Evolutionary conservation across 2,888 invertebrate species (phyloP).

Genomic region (Xestia xanthographa): DNA sequence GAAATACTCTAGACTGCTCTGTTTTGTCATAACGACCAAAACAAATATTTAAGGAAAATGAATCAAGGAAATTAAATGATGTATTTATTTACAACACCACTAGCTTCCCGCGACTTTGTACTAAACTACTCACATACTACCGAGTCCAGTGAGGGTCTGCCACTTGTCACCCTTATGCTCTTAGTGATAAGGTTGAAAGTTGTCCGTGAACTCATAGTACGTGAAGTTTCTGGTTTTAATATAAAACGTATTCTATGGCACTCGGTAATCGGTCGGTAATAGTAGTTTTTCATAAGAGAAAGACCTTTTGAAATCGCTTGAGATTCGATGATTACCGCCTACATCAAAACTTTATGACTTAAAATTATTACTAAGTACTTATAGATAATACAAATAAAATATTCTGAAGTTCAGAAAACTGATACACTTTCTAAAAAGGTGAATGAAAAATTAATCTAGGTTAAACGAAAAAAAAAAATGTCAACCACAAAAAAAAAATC

Average conservation of each 20-base stretch:
- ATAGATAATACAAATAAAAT: neutral
- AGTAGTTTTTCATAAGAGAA: neutral
- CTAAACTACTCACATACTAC: neutral
- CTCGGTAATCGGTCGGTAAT: neutral
- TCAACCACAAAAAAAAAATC: conserved; percentile 13
- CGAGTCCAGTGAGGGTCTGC: rapidly evolving
- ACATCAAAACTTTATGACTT: neutral
- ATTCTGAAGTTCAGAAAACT: neutral
- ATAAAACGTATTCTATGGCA: neutral
- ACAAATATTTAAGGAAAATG: conserved; percentile 18
- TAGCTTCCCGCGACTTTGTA: neutral
- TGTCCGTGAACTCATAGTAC: no score
- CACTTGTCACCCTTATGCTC: neutral
- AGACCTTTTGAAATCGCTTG: neutral
- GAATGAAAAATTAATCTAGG: conserved; percentile 16
- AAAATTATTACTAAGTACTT: neutral
- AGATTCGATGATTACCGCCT: neutral
- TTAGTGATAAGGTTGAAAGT: neutral
- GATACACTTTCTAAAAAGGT: neutral
- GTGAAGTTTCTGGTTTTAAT: neutral
- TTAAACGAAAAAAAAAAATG: neutral
- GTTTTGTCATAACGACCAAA: neutral
- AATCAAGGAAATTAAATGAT: neutral
- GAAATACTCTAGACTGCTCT: conserved; percentile 5
- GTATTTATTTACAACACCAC: neutral